These are phyloP conservation scores for Mobula birostris DNA, from an alignment of 2,113 vertebrate genomes.

Conservation along the genomic window DNA sequence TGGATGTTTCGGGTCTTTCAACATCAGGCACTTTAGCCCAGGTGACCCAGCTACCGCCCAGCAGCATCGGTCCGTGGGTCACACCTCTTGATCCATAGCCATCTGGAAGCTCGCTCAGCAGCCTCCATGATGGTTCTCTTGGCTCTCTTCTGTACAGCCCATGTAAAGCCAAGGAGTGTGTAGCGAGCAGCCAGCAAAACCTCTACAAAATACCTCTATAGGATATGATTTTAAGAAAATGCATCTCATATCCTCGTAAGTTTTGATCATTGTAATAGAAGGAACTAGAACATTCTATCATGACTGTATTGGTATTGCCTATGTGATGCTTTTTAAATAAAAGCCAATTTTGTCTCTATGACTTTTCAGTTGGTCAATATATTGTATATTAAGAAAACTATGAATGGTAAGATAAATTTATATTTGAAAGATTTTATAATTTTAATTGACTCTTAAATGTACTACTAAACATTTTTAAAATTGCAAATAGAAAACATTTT, in stretches of 20 bases:
- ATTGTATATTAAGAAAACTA: not conserved
- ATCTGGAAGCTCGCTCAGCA: no score
- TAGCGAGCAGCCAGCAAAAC: no score
- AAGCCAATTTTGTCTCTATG: not conserved
- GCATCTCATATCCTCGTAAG: not conserved
- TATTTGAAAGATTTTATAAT: not conserved
- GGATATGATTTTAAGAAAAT: not conserved
- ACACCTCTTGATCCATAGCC: no score
- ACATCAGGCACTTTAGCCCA: no score
- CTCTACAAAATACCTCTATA: not conserved
- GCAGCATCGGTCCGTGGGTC: no score
- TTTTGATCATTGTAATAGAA: not conserved
- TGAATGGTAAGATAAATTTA: not conserved
- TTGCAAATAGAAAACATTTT: not conserved
- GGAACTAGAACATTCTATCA: no score
- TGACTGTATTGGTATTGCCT: not conserved
- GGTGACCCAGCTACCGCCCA: no score
- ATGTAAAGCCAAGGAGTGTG: no score
- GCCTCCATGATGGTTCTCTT: no score
- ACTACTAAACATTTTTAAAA: not conserved
- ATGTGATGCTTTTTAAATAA: not conserved
- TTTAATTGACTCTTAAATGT: not conserved
- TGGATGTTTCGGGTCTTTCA: no score
- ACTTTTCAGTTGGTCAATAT: not conserved
- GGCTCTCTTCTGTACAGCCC: no score